A percentile compares a stretch with the other conserved stretches of the same genome.
phyloP scores from a whole-genome alignment of 1,140 invertebrate species.

The Dufourea novaeangliae region DNA sequence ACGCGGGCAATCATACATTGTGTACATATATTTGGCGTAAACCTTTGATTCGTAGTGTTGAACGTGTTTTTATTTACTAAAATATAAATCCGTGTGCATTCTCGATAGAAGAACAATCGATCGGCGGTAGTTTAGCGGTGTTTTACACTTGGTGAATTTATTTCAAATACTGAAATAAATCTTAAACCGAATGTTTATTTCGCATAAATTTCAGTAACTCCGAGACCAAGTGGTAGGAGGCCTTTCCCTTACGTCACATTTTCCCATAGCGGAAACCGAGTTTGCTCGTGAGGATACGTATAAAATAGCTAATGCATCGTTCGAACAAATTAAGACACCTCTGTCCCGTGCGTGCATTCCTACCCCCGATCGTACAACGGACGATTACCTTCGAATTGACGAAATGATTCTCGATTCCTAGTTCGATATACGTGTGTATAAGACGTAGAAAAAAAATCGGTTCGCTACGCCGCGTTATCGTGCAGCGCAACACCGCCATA shows the following conservation, averaged over 20 bases:
- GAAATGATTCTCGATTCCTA: too few relatives aligned
- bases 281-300: too few relatives aligned
- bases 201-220: too few relatives aligned
- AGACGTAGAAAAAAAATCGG: conserved; percentile 21
- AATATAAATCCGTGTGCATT: conserved; percentile 39
- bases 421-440: conserved; percentile 15
- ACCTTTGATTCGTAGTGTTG: conserved; percentile 67
- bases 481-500: not conserved
- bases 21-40: conserved; percentile 68
- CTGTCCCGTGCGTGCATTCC: not conserved
- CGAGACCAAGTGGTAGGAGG: too few relatives aligned
- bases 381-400: conserved; percentile 21
- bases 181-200: too few relatives aligned
- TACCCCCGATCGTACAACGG: not conserved
- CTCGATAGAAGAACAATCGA: conserved; percentile 24
- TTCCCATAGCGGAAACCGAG: too few relatives aligned
- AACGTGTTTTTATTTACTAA: conserved; percentile 41
- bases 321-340: conserved; percentile 15
- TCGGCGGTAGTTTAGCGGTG: conserved; percentile 14
- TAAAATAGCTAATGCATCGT: conserved; percentile 23
- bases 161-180: too few relatives aligned
- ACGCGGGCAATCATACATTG: conserved; percentile 56
- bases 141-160: too few relatives aligned
- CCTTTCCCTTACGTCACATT: too few relatives aligned
- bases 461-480: not conserved